Conservation (phyloP, 2,113 vertebrate species). For the Nyctibius bracteatus region DNA sequence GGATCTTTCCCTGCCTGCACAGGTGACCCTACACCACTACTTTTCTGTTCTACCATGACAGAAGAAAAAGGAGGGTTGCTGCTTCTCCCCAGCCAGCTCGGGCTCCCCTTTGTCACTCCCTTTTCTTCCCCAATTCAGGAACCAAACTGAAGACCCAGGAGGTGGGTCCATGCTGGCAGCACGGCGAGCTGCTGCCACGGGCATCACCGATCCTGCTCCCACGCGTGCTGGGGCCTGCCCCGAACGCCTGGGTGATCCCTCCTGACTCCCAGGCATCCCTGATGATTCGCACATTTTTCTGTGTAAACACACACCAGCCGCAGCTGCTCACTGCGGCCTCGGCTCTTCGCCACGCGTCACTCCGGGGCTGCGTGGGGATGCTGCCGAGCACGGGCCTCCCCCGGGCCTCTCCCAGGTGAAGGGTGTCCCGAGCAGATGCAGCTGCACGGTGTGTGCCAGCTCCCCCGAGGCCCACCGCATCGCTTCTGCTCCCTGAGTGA, state of each 20-base stretch:
- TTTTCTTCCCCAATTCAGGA: not conserved
- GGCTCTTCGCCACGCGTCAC: not conserved
- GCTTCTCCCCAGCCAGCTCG: not conserved
- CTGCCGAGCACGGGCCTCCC: fast-evolving
- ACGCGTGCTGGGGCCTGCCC: not conserved
- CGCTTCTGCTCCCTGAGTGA: not conserved
- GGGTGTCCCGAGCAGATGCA: not conserved
- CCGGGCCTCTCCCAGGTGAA: not conserved
- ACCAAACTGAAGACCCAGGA: not conserved
- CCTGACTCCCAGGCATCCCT: not conserved
- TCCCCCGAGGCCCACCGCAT: fast-evolving
- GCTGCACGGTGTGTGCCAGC: not conserved
- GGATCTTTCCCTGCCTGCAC: not conserved
- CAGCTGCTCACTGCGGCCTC: not conserved
- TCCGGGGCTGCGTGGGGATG: not conserved
- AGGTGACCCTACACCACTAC: not conserved
- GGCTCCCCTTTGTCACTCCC: not conserved
- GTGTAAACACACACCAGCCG: not conserved
- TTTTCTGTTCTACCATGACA: not conserved
- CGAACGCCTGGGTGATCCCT: not conserved
- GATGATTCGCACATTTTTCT: not conserved
- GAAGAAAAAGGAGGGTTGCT: not conserved
- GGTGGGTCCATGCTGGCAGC: not conserved
- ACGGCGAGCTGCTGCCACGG: fast-evolving
- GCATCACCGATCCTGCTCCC: not conserved